These are phyloP conservation scores for Heliconius sara DNA, from an alignment of 2,888 invertebrate genomes.

Conservation along the genomic window DNA sequence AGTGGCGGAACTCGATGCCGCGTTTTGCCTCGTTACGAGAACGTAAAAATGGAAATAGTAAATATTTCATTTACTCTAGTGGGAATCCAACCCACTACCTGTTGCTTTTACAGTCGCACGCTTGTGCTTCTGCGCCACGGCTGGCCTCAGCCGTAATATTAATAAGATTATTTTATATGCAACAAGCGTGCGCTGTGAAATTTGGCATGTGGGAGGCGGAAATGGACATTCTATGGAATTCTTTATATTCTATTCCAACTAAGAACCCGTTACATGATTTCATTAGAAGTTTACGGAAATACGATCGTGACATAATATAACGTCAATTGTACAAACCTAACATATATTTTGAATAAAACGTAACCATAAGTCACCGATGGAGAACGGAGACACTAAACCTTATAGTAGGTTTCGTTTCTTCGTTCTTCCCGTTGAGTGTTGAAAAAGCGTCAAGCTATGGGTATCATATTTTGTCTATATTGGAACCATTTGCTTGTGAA, in stretches of 20 bases:
- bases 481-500: neutral
- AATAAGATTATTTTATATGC: neutral
- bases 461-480: neutral
- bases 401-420: neutral
- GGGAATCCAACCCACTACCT: no score
- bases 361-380: neutral
- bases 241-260: slow-evolving; percentile 7
- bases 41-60: no score
- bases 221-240: neutral
- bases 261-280: slow-evolving; percentile 6
- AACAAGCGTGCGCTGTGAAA: neutral
- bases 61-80: no score
- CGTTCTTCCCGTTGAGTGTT: neutral
- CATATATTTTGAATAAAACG: no score
- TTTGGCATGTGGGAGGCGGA: slow-evolving; percentile 14
- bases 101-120: no score
- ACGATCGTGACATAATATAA: neutral
- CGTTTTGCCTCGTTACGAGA: no score
- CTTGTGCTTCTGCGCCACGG: no score
- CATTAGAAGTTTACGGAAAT: neutral
- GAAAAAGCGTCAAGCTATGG: neutral
- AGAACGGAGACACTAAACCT: neutral
- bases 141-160: neutral
- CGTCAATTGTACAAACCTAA: neutral
- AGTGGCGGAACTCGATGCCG: no score